phyloP scores from a whole-genome alignment of 1,140 invertebrate species.

The Drosophila neocordata region DNA sequence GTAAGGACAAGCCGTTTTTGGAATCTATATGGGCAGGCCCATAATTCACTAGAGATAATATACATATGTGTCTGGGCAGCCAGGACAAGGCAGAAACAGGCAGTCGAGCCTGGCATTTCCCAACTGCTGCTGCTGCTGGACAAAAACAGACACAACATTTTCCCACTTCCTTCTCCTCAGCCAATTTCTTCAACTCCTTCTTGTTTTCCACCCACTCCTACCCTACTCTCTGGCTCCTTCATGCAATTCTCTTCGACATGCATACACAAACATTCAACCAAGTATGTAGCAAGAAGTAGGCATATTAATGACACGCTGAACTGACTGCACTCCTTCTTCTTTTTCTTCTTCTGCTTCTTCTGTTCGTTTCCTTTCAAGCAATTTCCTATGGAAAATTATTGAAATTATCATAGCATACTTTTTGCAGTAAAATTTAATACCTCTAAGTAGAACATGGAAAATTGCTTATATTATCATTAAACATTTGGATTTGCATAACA shows the following conservation, averaged over 20 bases:
- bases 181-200: background rate
- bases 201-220: background rate
- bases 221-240: background rate
- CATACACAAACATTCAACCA: constrained; percentile 19
- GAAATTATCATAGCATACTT: constrained; percentile 8
- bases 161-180: background rate
- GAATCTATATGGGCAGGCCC: constrained; percentile 74
- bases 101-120: constrained; percentile 7
- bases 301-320: constrained; percentile 51
- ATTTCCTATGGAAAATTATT: constrained; percentile 6
- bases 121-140: constrained; percentile 2
- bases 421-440: background rate
- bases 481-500: background rate
- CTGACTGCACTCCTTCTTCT: constrained; percentile 32
- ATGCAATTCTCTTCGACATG: constrained; percentile 37
- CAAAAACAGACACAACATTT: constrained; percentile 7
- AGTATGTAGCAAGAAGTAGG: constrained; percentile 11
- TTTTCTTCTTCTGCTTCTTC: constrained; percentile 3
- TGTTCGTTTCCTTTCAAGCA: background rate
- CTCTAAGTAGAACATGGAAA: background rate
- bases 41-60: constrained; percentile 80
- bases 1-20: constrained; percentile 75
- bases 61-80: constrained; percentile 61
- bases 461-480: background rate
- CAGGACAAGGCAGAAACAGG: constrained; percentile 9